A percentile compares a stretch with the other conserved stretches of the same genome.
These are phyloP conservation scores for Lemur catta DNA, from an alignment of 2,797 vertebrate species.

Conservation along the genomic window DNA sequence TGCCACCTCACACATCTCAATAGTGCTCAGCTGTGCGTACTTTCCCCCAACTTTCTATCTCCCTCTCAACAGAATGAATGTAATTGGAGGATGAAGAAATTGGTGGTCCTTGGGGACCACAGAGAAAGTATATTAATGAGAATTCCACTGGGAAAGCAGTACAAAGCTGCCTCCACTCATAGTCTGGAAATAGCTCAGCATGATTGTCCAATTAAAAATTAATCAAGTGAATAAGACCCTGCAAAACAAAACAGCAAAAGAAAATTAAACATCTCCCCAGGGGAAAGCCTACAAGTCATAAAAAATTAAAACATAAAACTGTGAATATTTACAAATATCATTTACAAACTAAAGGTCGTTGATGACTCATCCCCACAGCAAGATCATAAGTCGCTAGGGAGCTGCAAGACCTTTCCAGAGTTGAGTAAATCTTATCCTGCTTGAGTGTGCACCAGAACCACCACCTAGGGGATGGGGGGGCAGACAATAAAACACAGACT, in stretches of 20 bases:
- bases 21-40: not conserved
- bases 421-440: not conserved
- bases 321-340: slow-evolving; percentile 56
- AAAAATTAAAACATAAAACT: slow-evolving; percentile 64
- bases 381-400: not conserved
- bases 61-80: not conserved
- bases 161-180: slow-evolving; percentile 35
- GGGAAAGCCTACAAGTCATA: slow-evolving; percentile 45
- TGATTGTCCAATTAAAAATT: slow-evolving; percentile 76
- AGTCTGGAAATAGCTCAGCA: slow-evolving; percentile 53
- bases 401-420: not conserved
- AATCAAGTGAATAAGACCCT: slow-evolving; percentile 71
- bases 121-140: slow-evolving; percentile 20
- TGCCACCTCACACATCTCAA: not conserved
- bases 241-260: slow-evolving; percentile 50
- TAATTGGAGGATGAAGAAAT: not conserved
- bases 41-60: not conserved
- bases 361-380: not conserved
- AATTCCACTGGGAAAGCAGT: slow-evolving; percentile 42
- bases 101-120: not conserved
- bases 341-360: slow-evolving; percentile 59
- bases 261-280: slow-evolving; percentile 62
- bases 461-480: not conserved
- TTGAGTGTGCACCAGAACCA: not conserved
- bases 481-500: not conserved